A percentile compares a stretch with the other conserved stretches of the same genome.
These are phyloP conservation scores for Spilogale gracilis DNA, from an alignment of 2,113 vertebrate genomes.

Conservation along the genomic window DNA sequence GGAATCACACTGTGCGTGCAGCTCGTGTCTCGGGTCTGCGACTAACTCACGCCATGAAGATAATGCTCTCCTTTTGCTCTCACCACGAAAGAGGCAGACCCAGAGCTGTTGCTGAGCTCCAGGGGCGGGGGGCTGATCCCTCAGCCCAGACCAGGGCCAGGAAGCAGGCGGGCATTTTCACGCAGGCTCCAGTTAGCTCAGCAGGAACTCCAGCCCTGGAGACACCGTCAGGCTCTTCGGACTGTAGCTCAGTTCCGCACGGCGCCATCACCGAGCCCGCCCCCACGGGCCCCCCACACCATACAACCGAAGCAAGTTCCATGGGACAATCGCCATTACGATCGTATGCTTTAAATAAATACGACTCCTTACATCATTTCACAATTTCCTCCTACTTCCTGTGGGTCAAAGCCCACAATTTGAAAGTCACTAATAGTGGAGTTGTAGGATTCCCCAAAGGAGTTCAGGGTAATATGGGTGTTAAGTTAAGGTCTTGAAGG, in stretches of 20 bases:
- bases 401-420: background rate
- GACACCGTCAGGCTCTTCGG: background rate
- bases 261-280: background rate
- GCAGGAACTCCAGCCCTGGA: background rate
- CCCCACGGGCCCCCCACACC: background rate
- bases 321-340: background rate
- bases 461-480: accelerated
- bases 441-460: background rate
- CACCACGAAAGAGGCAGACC: background rate
- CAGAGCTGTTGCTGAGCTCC: background rate
- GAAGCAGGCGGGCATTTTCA: background rate
- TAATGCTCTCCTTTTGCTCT: background rate
- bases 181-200: background rate
- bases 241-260: background rate
- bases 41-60: constrained; percentile 39
- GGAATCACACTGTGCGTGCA: no score
- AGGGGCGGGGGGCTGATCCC: background rate
- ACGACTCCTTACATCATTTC: background rate
- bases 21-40: background rate
- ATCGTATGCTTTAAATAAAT: background rate
- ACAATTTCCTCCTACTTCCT: background rate
- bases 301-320: background rate
- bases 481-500: background rate
- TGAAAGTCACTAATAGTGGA: background rate
- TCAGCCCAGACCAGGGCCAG: background rate